Conservation (phyloP, 2,888 invertebrate species). For the Flabesymbios commensalis region DNA sequence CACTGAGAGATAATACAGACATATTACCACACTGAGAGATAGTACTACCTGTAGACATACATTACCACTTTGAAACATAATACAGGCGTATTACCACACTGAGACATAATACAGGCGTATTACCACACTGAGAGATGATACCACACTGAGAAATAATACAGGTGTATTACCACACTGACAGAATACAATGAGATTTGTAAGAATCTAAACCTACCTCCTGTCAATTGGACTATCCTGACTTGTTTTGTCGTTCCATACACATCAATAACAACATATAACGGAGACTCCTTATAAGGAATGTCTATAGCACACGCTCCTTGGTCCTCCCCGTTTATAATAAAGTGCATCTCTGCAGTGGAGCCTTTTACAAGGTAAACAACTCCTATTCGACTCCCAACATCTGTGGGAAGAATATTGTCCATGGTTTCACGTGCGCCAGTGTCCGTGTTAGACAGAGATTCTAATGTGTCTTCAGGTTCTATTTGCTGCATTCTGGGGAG, state of each 20-base stretch:
- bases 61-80: too few species aligned
- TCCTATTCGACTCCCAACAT: slow-evolving; percentile 86
- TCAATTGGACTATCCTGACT: slow-evolving; percentile 81
- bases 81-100: too few species aligned
- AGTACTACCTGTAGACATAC: too few species aligned
- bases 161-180: too few species aligned
- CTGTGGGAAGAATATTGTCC: slow-evolving; percentile 76
- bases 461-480: slow-evolving; percentile 11
- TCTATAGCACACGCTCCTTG: slow-evolving; percentile 85
- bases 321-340: slow-evolving; percentile 94
- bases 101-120: too few species aligned
- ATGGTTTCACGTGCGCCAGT: background rate
- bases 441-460: background rate
- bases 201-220: slow-evolving; percentile 48
- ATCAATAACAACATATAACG: slow-evolving; percentile 90
- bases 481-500: slow-evolving; percentile 15
- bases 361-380: slow-evolving; percentile 79
- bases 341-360: slow-evolving; percentile 88
- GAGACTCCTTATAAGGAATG: slow-evolving; percentile 84
- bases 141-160: too few species aligned
- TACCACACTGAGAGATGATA: too few species aligned
- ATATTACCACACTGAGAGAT: background rate
- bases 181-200: background rate
- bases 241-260: slow-evolving; percentile 97
- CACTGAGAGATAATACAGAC: background rate